Base-by-base conservation (phyloP, 2,797 vertebrate genomes). In the Bradypodion pumilum region DNA sequence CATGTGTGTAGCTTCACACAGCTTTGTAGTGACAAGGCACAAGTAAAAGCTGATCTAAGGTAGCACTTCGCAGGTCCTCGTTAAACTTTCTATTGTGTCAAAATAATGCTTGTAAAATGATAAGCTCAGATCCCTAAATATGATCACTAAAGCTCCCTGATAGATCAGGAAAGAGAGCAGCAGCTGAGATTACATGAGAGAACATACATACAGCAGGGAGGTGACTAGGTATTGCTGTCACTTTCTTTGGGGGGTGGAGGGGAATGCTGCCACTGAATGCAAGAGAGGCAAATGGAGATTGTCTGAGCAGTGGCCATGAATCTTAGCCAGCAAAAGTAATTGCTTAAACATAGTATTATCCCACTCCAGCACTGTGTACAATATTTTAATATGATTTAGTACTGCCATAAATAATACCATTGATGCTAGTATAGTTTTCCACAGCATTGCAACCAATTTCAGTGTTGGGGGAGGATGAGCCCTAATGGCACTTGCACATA, bases 351-450 rank as follows among this genome's bases (percentile, higher is more conserved):
- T 13, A 3, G 6, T 74, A 83, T 80, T 80, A 86, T 70, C 72
- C 87, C 2, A 29, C 15, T 32, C 91, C 74, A 62, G 73, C 19
- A 2, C 35, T 80, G 80, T 86, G 86, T 69, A 85, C 46, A 8
- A 10, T 25, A 69, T 63, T 86, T 68, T 69, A 88, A 84, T 87
- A 82, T 78, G 1, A 83, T 42, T 75, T 81, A 85, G 76, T 44
- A 23, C 65, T 59, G 83, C 78, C 42, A 87, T 78, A 89, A 87
- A 90, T 65, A 90, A 42, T 23, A 83, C 0, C 42, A 80, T 27
- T 13, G 87, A 82, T 2, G 1, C 10, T 9, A 5, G 52, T 63
- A 1, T 0, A 56, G 63, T 27, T 46, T 77, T 77, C 42, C 49
- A 42, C 72, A 29, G 35, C 62, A 35, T 15, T 80, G 37, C 84